Evolutionary conservation across 1,140 invertebrate species (phyloP).

Genomic region (Hirudo medicinalis): DNA sequence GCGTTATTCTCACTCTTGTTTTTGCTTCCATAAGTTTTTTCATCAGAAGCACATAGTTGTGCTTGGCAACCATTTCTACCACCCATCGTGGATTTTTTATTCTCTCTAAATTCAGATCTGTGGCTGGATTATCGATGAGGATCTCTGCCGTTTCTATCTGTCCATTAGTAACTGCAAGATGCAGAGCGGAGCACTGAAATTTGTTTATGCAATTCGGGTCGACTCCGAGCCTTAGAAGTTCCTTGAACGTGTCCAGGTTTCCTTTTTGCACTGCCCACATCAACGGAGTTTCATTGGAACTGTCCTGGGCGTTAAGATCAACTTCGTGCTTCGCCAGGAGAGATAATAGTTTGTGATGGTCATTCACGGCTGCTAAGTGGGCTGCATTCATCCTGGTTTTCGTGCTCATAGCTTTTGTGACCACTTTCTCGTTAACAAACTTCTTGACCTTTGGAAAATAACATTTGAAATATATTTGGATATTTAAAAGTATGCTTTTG

Average conservation of each 20-base stretch:
- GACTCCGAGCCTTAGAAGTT: background rate
- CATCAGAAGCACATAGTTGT: constrained; percentile 27
- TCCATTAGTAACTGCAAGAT: background rate
- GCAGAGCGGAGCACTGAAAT: background rate
- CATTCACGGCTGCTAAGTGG: background rate
- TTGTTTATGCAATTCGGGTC: background rate
- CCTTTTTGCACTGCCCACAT: constrained; percentile 3
- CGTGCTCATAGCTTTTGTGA: background rate
- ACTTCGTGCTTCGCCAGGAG: background rate
- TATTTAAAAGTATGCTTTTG: too few species aligned
- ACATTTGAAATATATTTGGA: too few species aligned
- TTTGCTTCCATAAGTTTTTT: constrained; percentile 24
- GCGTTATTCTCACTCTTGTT: background rate
- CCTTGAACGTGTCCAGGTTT: background rate
- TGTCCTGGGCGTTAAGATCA: background rate
- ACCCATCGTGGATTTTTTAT: constrained; percentile 8
- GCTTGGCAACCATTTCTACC: constrained; percentile 26
- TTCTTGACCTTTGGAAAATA: background rate
- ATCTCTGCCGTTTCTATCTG: background rate
- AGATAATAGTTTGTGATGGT: background rate
- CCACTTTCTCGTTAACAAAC: background rate
- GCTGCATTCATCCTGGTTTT: background rate
- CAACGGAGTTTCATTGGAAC: constrained; percentile 1
- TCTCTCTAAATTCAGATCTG: constrained; percentile 1
- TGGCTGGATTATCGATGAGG: background rate